These are phyloP conservation scores for Ctenodactylus gundi DNA, from an alignment of 2,113 vertebrate genomes.

Conservation along the genomic window DNA sequence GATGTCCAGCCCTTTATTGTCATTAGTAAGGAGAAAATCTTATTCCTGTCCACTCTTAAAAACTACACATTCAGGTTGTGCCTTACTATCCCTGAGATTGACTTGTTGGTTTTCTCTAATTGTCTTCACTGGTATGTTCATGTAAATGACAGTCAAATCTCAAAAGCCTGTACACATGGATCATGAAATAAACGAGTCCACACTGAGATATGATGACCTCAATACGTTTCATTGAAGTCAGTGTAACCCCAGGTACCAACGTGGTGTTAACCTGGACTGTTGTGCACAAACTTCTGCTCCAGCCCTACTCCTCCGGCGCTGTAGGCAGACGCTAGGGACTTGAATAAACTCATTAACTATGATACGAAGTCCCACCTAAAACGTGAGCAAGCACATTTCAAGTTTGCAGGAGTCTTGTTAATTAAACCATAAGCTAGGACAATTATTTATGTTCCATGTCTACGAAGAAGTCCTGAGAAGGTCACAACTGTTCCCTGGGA, in stretches of 20 bases:
- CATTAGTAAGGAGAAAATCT: background rate
- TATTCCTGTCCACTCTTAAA: conserved; percentile 26
- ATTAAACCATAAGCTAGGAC: conserved; percentile 21
- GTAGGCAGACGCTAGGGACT: background rate
- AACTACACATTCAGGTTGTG: conserved; percentile 66
- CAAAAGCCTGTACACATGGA: conserved; percentile 48
- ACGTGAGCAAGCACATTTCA: background rate
- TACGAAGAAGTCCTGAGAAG: background rate
- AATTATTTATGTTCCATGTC: background rate
- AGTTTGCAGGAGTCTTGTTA: background rate
- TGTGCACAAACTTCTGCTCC: background rate
- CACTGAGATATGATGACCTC: background rate
- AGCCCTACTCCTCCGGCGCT: background rate
- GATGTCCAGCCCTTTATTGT: background rate
- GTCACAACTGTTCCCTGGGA: background rate
- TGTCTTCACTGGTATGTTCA: conserved; percentile 7
- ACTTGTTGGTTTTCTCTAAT: conserved; percentile 24
- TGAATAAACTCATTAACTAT: background rate
- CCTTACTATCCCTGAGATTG: conserved; percentile 56
- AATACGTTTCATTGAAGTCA: background rate
- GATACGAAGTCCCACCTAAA: background rate
- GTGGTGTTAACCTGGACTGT: background rate
- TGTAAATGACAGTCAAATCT: conserved; percentile 61
- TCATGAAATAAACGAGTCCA: conserved; percentile 68
- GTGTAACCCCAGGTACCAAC: background rate